Evolutionary conservation across 2,888 invertebrate genomes (phyloP), one percentile per base, ranked within the genome.

Genomic region (Pocota personata): DNA sequence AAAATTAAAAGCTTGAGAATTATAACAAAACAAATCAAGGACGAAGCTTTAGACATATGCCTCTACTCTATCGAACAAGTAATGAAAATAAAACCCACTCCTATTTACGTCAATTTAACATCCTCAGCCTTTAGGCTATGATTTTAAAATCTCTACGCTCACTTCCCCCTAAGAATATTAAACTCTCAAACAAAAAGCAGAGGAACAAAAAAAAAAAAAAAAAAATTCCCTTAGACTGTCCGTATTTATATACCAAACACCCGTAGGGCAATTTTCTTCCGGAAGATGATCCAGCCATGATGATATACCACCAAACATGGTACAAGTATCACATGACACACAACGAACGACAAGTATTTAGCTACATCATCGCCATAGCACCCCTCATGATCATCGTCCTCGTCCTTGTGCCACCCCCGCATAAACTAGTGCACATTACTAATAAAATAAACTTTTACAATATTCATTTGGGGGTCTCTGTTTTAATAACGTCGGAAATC

Each of bases 401-500:
- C 30, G 14, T 10, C 24, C 32, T 32, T 2, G 32, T 32, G 32
- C 60, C 35, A 14, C 14, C 10, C 46, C n/a, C 24, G 16, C 57
- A 58, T 55, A 43, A 16, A 57, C n/a, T 30, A 58, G 71, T 64
- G 62, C 55, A 57, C 62, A 71, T 55, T 55, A 43, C 72, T 78
- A 72, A 78, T 83, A 69, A 83, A 75, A 79, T 80, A 71, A 84
- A 84, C 69, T 84, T 79, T 86, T 55, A 76, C 66, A 72, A 72
- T 80, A 86, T 80, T 86, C 76, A 80, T 86, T 80, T 76, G 37
- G 40, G n/a, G 24, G 24, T 3, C 3, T 46, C 58, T 72, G 80
- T 80, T 86, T 86, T 86, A 86, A 86, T 80, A 86, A 86, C 76
- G 66, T 67, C 71, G 86, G 86, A 76, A 80, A 86, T 86, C 80